Percentiles rank a stretch among this genome's conserved stretches.
phyloP scores from a whole-genome alignment of 1,140 invertebrate genomes.

The Drosophila sulfurigaster region DNA sequence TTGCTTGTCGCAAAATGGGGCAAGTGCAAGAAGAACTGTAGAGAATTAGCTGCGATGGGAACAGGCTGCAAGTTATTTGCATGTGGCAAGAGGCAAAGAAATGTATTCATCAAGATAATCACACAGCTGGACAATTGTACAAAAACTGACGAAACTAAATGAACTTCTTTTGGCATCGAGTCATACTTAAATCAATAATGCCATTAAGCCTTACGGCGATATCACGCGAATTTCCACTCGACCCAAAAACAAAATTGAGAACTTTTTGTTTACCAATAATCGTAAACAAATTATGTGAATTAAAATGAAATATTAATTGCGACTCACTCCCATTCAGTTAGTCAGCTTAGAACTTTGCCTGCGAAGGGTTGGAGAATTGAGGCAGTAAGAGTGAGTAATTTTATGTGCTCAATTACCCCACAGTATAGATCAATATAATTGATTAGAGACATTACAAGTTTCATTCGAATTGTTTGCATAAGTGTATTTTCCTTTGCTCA shows the following conservation, averaged over 20 bases:
- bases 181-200: conserved; percentile 59
- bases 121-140: conserved; percentile 4
- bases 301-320: conserved; percentile 72
- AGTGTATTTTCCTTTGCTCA: not conserved
- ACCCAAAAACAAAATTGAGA: conserved; percentile 32
- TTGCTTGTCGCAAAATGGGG: conserved; percentile 35
- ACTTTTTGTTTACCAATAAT: conserved; percentile 68
- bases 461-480: not conserved
- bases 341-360: not conserved
- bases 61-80: conserved; percentile 31
- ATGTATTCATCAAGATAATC: conserved; percentile 45
- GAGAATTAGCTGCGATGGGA: conserved; percentile 22
- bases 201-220: conserved; percentile 33
- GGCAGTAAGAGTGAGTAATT: not conserved
- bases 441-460: conserved; percentile 12
- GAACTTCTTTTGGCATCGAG: conserved; percentile 5
- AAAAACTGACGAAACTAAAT: conserved; percentile 3
- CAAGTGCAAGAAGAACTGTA: not conserved
- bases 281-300: conserved; percentile 78
- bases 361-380: not conserved
- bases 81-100: conserved; percentile 41
- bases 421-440: conserved; percentile 21
- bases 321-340: not conserved
- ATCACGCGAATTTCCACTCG: conserved; percentile 73
- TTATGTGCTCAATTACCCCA: not conserved